A percentile compares a stretch with the other conserved stretches of the same genome.
These are phyloP conservation scores for Procambarus clarkii DNA, from an alignment of 1,140 invertebrate genomes.

Conservation along the genomic window DNA sequence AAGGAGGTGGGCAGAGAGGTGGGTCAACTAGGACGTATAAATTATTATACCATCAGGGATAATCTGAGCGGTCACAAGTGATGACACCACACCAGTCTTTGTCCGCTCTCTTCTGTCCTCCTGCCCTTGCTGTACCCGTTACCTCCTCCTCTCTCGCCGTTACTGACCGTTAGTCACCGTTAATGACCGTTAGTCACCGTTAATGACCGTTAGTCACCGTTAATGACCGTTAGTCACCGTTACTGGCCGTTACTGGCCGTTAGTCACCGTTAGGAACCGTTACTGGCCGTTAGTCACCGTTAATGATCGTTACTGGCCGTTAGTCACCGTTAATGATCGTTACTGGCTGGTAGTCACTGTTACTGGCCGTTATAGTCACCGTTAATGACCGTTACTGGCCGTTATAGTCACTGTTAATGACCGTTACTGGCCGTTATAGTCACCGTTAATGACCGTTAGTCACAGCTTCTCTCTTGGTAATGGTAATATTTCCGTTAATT, in stretches of 20 bases:
- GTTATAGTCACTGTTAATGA: not conserved
- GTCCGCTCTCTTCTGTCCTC: not conserved
- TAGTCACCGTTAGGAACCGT: not conserved
- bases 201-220: not conserved
- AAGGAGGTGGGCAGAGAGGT: too few species aligned
- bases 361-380: not conserved
- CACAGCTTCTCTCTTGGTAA: too few species aligned
- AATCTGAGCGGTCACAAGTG: too few species aligned
- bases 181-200: too few species aligned
- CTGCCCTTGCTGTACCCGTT: too few species aligned
- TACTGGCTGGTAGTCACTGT: not conserved
- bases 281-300: not conserved
- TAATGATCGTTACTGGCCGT: not conserved
- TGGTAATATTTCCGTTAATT: not conserved
- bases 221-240: not conserved
- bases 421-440: not conserved
- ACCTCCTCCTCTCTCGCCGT: too few species aligned
- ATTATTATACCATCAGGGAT: too few species aligned
- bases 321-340: not conserved
- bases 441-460: not conserved
- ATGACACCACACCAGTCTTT: too few species aligned
- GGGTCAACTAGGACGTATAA: too few species aligned
- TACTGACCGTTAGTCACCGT: not conserved
- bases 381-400: not conserved
- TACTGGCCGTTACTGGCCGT: not conserved